These are phyloP conservation scores for Drosophila elegans DNA, from an alignment of 1,140 invertebrate genomes.

Conservation along the genomic window DNA sequence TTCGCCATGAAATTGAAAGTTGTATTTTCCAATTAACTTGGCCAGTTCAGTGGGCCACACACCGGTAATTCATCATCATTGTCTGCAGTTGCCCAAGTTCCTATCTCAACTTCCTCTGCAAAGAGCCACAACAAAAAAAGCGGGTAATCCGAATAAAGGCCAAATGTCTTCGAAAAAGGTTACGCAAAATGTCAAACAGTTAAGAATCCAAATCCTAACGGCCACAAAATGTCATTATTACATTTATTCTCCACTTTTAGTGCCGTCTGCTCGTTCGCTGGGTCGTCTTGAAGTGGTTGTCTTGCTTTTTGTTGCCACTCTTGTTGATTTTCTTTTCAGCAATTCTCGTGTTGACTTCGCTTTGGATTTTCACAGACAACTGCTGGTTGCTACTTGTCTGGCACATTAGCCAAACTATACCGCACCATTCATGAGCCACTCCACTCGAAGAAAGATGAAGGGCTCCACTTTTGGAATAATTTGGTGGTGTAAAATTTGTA, in stretches of 20 bases:
- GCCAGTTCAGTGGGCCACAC: slow-evolving; percentile 52
- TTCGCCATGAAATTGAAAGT: slow-evolving; percentile 76
- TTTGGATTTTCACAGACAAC: slow-evolving; percentile 68
- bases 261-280: slow-evolving; percentile 62
- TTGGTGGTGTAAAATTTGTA: slow-evolving; percentile 12
- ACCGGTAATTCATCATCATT: slow-evolving; percentile 10
- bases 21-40: slow-evolving; percentile 56
- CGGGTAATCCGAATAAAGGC: slow-evolving; percentile 69
- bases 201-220: slow-evolving; percentile 81
- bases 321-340: slow-evolving; percentile 46
- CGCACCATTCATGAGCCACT: slow-evolving; percentile 24
- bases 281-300: slow-evolving; percentile 25
- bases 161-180: slow-evolving; percentile 82
- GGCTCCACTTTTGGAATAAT: slow-evolving; percentile 25
- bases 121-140: slow-evolving; percentile 25
- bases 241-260: slow-evolving; percentile 79
- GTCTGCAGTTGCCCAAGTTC: slow-evolving; percentile 31
- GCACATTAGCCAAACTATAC: slow-evolving; percentile 34
- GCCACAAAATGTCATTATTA: slow-evolving; percentile 83
- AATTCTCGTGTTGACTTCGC: slow-evolving; percentile 38
- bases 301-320: slow-evolving; percentile 6
- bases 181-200: slow-evolving; percentile 85
- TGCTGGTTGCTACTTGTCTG: slow-evolving; percentile 46
- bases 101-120: slow-evolving; percentile 28
- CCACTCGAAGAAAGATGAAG: slow-evolving; percentile 22